phyloP scores from a whole-genome alignment of 2,888 invertebrate genomes.

The Cryptus armator region DNA sequence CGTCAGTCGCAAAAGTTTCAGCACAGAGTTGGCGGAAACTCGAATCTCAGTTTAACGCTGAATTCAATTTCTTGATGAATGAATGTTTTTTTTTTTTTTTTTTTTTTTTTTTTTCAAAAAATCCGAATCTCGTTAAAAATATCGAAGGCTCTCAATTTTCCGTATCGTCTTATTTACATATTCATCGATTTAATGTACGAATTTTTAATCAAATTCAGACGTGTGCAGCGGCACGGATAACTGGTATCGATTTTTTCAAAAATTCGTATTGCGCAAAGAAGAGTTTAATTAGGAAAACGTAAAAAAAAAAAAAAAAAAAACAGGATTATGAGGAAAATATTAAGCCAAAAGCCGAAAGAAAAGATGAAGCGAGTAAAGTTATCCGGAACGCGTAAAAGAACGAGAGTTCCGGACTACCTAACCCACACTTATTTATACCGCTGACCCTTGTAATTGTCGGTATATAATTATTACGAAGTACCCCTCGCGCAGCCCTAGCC shows the following conservation, averaged over 20 bases:
- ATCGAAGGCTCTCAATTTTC: too few species aligned
- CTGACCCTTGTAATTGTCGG: conserved; percentile 21
- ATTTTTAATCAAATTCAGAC: too few species aligned
- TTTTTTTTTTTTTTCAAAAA: too few species aligned
- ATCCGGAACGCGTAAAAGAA: neutral
- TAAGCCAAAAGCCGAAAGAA: neutral
- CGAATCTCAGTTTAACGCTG: neutral
- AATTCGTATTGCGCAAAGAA: neutral
- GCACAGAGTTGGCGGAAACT: neutral
- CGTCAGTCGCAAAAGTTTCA: conserved; percentile 36
- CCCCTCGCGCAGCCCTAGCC: conserved; percentile 32
- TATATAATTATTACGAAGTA: conserved; percentile 74
- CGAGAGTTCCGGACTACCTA: conserved; percentile 18
- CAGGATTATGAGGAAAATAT: neutral
- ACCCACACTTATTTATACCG: conserved; percentile 32
- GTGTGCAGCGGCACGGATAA: too few species aligned
- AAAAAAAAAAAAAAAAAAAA: neutral
- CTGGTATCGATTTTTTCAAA: neutral
- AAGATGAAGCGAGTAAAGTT: neutral
- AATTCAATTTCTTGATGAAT: neutral
- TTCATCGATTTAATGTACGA: too few species aligned
- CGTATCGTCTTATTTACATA: too few species aligned
- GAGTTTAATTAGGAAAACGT: neutral
- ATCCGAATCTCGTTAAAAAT: too few species aligned
- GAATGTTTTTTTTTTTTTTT: too few species aligned